phyloP scores from a whole-genome alignment of 2,797 vertebrate genomes.

The Scleropages formosus region DNA sequence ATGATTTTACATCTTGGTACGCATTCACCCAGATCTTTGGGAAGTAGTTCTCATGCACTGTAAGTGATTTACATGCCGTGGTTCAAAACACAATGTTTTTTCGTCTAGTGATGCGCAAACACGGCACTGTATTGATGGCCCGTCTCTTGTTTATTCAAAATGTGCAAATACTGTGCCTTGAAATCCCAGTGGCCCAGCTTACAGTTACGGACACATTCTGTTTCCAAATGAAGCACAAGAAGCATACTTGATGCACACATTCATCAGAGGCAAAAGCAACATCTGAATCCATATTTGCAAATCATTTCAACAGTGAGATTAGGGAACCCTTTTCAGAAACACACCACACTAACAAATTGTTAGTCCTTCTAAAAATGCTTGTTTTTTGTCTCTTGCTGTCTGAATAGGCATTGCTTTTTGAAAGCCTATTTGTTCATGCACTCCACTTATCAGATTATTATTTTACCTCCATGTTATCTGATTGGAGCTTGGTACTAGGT shows the following conservation, averaged over 20 bases:
- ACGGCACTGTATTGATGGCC: too few species aligned
- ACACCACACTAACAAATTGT: constrained; percentile 21
- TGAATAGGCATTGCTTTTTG: constrained; percentile 20
- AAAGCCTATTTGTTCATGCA: constrained; percentile 27
- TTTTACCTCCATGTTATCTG: constrained; percentile 22
- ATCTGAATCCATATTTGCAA: constrained; percentile 22
- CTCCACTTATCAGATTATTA: constrained; percentile 33
- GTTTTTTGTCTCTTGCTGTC: constrained; percentile 28
- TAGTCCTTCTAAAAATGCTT: constrained; percentile 36
- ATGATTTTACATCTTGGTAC: constrained; percentile 49
- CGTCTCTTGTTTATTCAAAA: too few species aligned
- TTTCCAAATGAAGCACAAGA: neutral
- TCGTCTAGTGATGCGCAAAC: too few species aligned
- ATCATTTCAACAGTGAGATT: constrained; percentile 28
- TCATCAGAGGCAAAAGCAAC: neutral
- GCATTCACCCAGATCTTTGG: constrained; percentile 29
- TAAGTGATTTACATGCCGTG: neutral
- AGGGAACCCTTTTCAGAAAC: constrained; percentile 27
- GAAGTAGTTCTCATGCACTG: neutral
- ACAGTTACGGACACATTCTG: too few species aligned
- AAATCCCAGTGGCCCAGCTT: too few species aligned
- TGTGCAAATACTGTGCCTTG: too few species aligned
- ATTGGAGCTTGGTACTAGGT: constrained; percentile 9
- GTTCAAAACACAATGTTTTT: neutral
- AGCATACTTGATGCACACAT: neutral